phyloP scores from a whole-genome alignment of 92 coral and sea anemone species.

The Epizoanthus rinbou region DNA sequence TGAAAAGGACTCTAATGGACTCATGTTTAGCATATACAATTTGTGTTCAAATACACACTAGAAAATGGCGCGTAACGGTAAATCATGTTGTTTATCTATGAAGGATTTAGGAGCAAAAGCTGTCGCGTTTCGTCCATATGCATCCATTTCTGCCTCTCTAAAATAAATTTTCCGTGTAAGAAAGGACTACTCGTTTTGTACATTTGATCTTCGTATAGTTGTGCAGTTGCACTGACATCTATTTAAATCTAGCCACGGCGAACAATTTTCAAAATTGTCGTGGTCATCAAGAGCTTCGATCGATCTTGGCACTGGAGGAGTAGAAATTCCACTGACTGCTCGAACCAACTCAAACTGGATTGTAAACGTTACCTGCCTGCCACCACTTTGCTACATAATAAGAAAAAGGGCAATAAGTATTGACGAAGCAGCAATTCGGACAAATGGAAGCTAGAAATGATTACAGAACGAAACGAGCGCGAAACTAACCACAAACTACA shows the following conservation, averaged over 20 bases:
- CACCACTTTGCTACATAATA: constrained; percentile 20
- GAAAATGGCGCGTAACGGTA: too few species aligned
- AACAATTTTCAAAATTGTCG: constrained; percentile 3
- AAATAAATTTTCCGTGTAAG: constrained; percentile 5
- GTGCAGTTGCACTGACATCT: constrained; percentile 18
- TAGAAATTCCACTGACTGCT: constrained; percentile 12
- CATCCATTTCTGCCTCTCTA: constrained; percentile 13
- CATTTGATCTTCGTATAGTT: constrained; percentile 11
- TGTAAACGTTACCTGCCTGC: neutral
- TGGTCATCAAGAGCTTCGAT: neutral
- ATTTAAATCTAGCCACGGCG: constrained; percentile 17
- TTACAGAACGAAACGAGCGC: neutral
- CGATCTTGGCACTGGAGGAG: constrained; percentile 15
- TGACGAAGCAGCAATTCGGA: neutral
- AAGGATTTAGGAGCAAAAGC: neutral
- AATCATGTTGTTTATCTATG: neutral
- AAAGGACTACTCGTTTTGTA: constrained; percentile 25
- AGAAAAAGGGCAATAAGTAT: neutral
- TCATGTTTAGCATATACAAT: neutral
- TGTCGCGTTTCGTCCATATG: neutral
- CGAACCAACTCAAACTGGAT: neutral
- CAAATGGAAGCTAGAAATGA: neutral
- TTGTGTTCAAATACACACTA: constrained; percentile 2
- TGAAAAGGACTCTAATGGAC: constrained; percentile 28
- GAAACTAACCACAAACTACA: neutral